phyloP scores from a whole-genome alignment of 2,113 vertebrate genomes.

The Nycticryphes semicollaris region DNA sequence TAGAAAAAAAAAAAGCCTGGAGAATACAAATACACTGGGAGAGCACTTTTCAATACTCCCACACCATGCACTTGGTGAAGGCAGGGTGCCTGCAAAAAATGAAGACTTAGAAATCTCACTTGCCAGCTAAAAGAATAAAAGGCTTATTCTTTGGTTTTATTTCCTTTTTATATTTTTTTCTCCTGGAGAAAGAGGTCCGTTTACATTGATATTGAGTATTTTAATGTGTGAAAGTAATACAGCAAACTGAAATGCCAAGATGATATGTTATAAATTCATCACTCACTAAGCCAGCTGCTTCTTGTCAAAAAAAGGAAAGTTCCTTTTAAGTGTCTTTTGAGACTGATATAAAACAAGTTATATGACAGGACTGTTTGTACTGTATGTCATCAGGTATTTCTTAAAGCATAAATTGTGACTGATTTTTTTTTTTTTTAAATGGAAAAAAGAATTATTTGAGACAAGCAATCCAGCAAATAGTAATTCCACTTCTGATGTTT shows the following conservation, averaged over 20 bases:
- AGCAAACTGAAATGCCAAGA: slow-evolving; percentile 37
- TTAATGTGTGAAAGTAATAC: slow-evolving; percentile 40
- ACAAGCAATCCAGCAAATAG: slow-evolving; percentile 29
- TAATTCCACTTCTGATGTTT: slow-evolving; percentile 30
- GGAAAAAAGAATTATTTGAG: slow-evolving; percentile 29
- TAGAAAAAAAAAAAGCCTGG: not conserved
- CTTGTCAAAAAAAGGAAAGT: slow-evolving; percentile 41
- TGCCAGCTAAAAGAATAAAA: not conserved
- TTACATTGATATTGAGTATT: slow-evolving; percentile 39
- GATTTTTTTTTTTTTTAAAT: not conserved
- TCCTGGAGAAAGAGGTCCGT: not conserved
- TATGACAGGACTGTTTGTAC: slow-evolving; percentile 43
- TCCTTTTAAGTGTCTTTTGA: slow-evolving; percentile 52
- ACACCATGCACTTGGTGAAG: not conserved
- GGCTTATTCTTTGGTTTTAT: not conserved
- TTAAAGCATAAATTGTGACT: slow-evolving; percentile 49
- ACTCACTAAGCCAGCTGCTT: slow-evolving; percentile 51
- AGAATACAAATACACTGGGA: not conserved
- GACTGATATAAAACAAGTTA: slow-evolving; percentile 54
- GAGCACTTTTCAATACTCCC: not conserved
- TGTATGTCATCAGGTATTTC: slow-evolving; percentile 59
- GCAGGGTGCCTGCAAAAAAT: not conserved
- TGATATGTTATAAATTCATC: slow-evolving; percentile 46
- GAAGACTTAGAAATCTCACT: not conserved
- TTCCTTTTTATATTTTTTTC: not conserved